Evolutionary conservation across 1,140 invertebrate genomes (phyloP).

Genomic region (Phymastichus coffea): DNA sequence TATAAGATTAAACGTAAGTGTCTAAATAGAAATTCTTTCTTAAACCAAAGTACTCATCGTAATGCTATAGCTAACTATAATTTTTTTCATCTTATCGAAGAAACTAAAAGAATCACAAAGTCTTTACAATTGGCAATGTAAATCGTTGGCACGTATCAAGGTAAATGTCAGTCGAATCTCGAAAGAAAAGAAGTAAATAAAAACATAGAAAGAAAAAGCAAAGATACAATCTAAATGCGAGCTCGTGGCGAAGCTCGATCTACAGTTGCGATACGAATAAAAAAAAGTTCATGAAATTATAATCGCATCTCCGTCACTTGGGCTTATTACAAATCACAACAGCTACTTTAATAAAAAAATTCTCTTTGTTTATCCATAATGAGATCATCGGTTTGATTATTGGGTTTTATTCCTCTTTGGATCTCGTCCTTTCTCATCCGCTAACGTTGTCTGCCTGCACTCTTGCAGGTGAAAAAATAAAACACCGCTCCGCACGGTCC

Average conservation of each 20-base stretch:
- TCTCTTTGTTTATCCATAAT: conserved; percentile 56
- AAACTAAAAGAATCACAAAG: conserved; percentile 24
- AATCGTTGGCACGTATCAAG: conserved; percentile 23
- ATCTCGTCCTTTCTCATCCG: conserved; percentile 51
- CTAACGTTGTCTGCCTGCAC: conserved; percentile 34
- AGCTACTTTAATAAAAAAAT: too few species aligned
- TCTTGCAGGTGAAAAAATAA: conserved; percentile 24
- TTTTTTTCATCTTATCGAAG: too few species aligned
- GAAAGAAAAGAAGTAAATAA: conserved; percentile 21
- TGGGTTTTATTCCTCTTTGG: conserved; percentile 58
- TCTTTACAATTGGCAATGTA: not conserved
- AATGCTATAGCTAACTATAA: too few species aligned
- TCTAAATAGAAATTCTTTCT: conserved; percentile 25
- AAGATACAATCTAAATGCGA: too few species aligned
- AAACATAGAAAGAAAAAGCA: too few species aligned
- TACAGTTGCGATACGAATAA: too few species aligned
- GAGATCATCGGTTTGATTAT: conserved; percentile 59
- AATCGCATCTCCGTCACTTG: too few species aligned
- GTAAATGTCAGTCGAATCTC: conserved; percentile 13
- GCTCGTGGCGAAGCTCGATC: too few species aligned
- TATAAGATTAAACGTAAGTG: conserved; percentile 21
- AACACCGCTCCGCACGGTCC: conserved; percentile 11
- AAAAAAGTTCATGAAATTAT: too few species aligned
- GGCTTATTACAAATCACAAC: too few species aligned
- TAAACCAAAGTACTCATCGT: conserved; percentile 15